Conservation (phyloP, 1,140 invertebrate species). For the Paracyclopina nana region DNA sequence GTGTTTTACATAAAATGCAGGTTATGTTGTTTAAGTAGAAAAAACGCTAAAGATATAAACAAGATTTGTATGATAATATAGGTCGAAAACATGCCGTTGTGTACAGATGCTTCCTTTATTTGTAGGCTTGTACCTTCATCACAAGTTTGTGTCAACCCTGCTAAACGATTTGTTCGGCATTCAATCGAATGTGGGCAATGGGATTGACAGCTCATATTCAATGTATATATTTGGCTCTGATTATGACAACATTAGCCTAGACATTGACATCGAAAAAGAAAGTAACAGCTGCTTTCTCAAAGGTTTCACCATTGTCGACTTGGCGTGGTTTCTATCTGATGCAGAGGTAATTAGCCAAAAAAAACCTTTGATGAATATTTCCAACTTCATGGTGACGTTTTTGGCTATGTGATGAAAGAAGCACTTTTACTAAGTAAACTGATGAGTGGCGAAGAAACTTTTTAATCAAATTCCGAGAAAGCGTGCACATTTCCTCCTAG, state of each 20-base stretch:
- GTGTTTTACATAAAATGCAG: background rate
- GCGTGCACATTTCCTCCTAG: too few relatives aligned
- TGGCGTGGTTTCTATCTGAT: conserved; percentile 65
- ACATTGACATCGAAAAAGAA: conserved; percentile 47
- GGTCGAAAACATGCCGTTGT: too few relatives aligned
- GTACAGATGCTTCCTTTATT: background rate
- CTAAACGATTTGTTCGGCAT: conserved; percentile 83
- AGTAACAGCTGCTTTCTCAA: conserved; percentile 53
- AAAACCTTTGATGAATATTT: background rate
- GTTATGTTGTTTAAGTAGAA: background rate
- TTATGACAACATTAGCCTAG: conserved; percentile 47
- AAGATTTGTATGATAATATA: too few relatives aligned
- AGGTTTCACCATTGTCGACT: conserved; percentile 60
- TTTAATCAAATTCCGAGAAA: too few relatives aligned
- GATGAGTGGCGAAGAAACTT: too few relatives aligned
- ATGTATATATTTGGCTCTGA: conserved; percentile 65
- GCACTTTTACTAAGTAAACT: too few relatives aligned
- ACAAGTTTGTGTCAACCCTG: conserved; percentile 67
- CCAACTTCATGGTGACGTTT: background rate
- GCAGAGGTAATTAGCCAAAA: conserved; percentile 29
- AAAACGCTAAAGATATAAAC: background rate
- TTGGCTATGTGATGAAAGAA: too few relatives aligned
- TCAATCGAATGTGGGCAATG: conserved; percentile 63
- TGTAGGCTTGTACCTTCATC: conserved; percentile 46
- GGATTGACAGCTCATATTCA: conserved; percentile 61